Base-by-base conservation (phyloP, 1,140 invertebrate genomes). In the Drosophila neocordata region DNA sequence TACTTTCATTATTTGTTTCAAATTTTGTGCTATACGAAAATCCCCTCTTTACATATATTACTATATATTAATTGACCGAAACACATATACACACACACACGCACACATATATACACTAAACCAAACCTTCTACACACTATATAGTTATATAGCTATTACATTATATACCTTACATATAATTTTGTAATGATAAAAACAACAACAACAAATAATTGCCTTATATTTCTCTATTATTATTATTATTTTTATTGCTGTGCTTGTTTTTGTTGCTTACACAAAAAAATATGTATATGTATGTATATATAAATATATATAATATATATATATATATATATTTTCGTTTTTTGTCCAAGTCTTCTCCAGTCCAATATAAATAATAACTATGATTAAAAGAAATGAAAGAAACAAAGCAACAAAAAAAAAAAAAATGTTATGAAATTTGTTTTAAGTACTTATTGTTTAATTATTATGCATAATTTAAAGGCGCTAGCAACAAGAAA, bases 371-470 rank as follows among this genome's bases (percentile, higher is more conserved):
- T 77, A 73, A 74, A 82, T 71, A 74, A 63, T 69, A 68, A 76
- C 31, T 56, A 77, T 73, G 52, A 62, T 73, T 37, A 60, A 67
- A 71, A 31, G 24, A 55, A 44, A 67, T 56, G 61, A 51, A 67
- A 66, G 51, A 72, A 72, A 20, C 2, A 48, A 48, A n/a, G 15
- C 41, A 44, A 41, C n/a, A 13, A 13, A 44, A 66, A 64, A 75
- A 52, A 68, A 79, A 59, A 79, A 87, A 63, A 78, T 89, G 84
- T 89, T 85, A 85, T 85, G 65, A 80, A 85, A 74, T 85, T 85
- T 85, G 69, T 77, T 89, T 89, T 89, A 89, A 89, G 84, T 89
- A 89, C 84, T 89, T 89, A 89, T 89, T 84, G 73, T 89, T 89
- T 89, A 89, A 83, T 88, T 79, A 69, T 82, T 53, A 53, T 53